Percentiles rank a stretch among this genome's conserved stretches.
These are phyloP conservation scores for Hydrophis major DNA, from an alignment of 2,797 vertebrate species.

Conservation along the genomic window DNA sequence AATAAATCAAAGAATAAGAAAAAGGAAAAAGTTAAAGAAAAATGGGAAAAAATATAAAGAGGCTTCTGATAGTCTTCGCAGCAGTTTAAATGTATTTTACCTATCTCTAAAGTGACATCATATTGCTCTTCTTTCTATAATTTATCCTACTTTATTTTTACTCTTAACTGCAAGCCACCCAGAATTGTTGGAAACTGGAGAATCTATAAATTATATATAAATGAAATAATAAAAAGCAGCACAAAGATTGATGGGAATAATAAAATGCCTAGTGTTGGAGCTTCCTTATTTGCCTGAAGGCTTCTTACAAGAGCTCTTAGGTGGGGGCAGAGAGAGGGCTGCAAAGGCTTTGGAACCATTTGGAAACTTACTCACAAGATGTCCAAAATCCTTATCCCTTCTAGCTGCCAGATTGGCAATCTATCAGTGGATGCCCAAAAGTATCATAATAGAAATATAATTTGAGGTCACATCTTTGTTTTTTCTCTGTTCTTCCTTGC, in stretches of 20 bases:
- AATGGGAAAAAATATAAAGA: not conserved
- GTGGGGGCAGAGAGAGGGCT: fast-evolving
- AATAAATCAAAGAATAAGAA: not conserved
- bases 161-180: not conserved
- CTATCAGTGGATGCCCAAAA: not conserved
- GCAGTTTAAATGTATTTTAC: not conserved
- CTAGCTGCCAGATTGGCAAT: not conserved
- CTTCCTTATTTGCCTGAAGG: not conserved
- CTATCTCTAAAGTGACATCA: not conserved
- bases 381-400: not conserved
- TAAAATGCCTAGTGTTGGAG: not conserved
- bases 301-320: not conserved
- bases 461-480: not conserved
- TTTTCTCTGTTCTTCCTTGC: not conserved
- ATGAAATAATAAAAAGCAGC: not conserved
- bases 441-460: not conserved
- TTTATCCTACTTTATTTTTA: not conserved
- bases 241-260: not conserved
- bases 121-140: not conserved
- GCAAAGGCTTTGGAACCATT: not conserved
- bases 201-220: not conserved
- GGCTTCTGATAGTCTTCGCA: not conserved
- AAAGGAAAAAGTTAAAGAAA: not conserved
- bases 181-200: not conserved
- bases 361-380: not conserved